phyloP scores from a whole-genome alignment of 1,140 invertebrate genomes.

The Whitmania pigra region DNA sequence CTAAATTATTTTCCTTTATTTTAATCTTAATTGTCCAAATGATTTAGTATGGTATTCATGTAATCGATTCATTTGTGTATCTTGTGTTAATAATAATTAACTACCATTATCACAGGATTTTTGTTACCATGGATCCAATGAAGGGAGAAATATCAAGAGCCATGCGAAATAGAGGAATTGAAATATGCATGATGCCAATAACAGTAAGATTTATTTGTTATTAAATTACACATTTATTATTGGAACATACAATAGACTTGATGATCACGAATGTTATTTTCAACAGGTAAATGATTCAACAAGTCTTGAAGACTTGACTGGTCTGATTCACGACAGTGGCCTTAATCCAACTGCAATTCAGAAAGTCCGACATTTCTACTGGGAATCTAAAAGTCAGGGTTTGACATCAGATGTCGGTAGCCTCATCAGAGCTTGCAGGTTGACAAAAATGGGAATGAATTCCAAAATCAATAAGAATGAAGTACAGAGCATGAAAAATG shows the following conservation, averaged over 20 bases:
- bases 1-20: no score
- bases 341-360: neutral
- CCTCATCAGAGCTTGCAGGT: neutral
- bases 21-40: no score
- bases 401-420: neutral
- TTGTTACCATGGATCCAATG: constrained; percentile 84
- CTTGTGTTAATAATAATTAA: no score
- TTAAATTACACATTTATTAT: no score
- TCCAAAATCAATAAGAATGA: neutral
- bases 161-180: constrained; percentile 91
- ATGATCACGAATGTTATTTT: no score
- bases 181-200: constrained; percentile 59
- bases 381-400: neutral
- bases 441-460: neutral
- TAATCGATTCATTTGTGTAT: no score
- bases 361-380: neutral
- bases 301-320: no score
- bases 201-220: no score
- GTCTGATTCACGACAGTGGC: no score
- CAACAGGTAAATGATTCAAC: no score
- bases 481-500: neutral
- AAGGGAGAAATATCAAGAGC: constrained; percentile 88
- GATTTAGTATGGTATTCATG: no score
- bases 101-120: constrained; percentile 53
- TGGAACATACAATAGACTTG: no score